Base-by-base conservation (phyloP, 2,888 invertebrate genomes). In the Gymnosoma rotundatum region DNA sequence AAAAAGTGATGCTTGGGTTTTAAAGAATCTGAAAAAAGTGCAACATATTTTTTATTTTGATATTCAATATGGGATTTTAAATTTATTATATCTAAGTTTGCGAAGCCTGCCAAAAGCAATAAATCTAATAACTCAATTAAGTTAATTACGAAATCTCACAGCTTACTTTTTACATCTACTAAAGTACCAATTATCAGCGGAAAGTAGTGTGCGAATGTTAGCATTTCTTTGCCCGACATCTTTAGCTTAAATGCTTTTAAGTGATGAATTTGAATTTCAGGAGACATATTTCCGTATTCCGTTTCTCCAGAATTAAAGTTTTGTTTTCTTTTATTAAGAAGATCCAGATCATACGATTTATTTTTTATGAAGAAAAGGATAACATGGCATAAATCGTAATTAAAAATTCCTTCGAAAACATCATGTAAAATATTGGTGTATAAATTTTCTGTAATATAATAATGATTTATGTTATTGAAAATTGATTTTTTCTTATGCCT, bases 301-400 rank as follows among this genome's bases (percentile, higher is more conserved):
- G 58, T 76, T 67, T 76, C 67, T 7, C 67, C 67, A 60, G 66
- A 75, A 48, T 75, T 20, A 32, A 56, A 58, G 21, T 56, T 25
- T 38, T 69, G 61, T 56, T 78, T 79, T 18, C 66, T 25, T n/a
- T 66, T 64, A 38, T 79, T 74, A 9, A 67, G 18, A 7, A 74
- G 42, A 20, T 74, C 60, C 20, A 72, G 12, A 36, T 72, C 72
- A 58, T 72, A 56, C 10, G 14, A 20, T 48, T 66, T 79, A 42
- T 60, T 52, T 25, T n/a, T 66, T 64, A 38, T 79, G 67, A 9
- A 67, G 5, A 38, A 14, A 6, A 52, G 16, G 21, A 78, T 60
- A 60, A 79, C 72, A 36, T 72, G 42, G n/a, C 56, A 25, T 25
- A 64, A 48, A 48, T 67, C 69, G 14, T 78, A 64, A 42, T 72